Evolutionary conservation across 2,888 invertebrate species (phyloP).

Genomic region (Drosophila robusta): DNA sequence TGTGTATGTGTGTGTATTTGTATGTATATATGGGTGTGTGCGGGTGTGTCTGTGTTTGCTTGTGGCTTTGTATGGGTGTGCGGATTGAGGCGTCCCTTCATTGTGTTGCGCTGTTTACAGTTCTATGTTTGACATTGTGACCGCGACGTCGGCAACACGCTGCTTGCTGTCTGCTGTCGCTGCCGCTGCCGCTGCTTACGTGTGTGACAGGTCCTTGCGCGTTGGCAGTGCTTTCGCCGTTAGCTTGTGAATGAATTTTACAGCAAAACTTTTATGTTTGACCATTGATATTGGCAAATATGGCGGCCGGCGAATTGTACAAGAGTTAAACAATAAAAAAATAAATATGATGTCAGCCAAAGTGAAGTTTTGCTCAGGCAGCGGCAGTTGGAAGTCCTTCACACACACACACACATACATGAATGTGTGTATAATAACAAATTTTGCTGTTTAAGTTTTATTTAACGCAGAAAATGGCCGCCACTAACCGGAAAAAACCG

Average conservation of each 20-base stretch:
- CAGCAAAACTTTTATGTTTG: slow-evolving; percentile 22
- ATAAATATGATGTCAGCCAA: slow-evolving; percentile 59
- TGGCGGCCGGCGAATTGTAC: slow-evolving; percentile 25
- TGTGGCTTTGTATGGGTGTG: slow-evolving; percentile 23
- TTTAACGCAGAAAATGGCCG: slow-evolving; percentile 48
- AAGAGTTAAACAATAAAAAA: slow-evolving; percentile 44
- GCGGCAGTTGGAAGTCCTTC: slow-evolving; percentile 4
- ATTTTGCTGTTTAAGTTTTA: slow-evolving; percentile 42
- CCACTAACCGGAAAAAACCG: slow-evolving; percentile 40
- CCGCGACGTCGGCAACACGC: slow-evolving; percentile 36
- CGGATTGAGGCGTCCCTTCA: slow-evolving; percentile 34
- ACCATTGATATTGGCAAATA: slow-evolving; percentile 47
- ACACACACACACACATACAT: background rate
- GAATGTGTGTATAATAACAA: slow-evolving; percentile 22
- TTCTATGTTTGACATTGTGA: slow-evolving; percentile 71
- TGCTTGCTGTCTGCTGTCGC: slow-evolving; percentile 23
- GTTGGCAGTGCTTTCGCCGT: slow-evolving; percentile 16
- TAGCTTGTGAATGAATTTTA: slow-evolving; percentile 47
- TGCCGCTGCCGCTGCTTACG: slow-evolving; percentile 1
- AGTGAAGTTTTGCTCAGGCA: slow-evolving; percentile 29
- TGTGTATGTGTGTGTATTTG: slow-evolving; percentile 8
- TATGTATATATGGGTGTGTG: slow-evolving; percentile 14
- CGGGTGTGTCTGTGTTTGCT: slow-evolving; percentile 33
- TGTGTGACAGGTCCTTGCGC: slow-evolving; percentile 14
- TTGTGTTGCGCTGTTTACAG: slow-evolving; percentile 46